Evolutionary conservation across 2,113 vertebrate genomes (phyloP).

Genomic region (Daphoenositta chrysoptera): DNA sequence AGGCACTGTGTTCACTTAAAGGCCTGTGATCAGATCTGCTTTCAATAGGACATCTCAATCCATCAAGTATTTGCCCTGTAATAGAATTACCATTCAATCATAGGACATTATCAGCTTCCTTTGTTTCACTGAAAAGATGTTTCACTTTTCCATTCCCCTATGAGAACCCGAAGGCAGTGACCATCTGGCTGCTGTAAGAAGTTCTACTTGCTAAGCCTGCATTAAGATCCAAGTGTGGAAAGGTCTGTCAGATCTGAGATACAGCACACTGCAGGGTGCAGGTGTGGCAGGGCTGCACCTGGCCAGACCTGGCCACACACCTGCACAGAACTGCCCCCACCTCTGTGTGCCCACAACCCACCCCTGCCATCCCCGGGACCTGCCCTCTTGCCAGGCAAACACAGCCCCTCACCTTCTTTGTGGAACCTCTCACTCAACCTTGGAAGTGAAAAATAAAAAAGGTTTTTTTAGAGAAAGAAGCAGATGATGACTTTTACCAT

Average conservation of each 20-base stretch:
- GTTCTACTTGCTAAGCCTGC: neutral
- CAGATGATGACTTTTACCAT: slow-evolving; percentile 22
- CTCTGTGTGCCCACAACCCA: neutral
- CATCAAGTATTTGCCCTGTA: neutral
- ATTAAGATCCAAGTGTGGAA: neutral
- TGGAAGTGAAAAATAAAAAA: neutral
- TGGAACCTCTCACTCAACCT: neutral
- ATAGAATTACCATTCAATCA: neutral
- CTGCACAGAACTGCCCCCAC: neutral
- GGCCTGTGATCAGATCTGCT: neutral
- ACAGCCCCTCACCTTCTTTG: neutral
- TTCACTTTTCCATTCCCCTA: neutral
- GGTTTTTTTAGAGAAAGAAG: neutral
- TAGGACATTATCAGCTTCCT: neutral
- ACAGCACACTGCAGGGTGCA: neutral
- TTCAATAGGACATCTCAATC: neutral
- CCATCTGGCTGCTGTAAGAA: neutral
- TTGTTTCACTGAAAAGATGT: neutral
- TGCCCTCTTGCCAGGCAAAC: neutral
- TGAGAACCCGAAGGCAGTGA: neutral
- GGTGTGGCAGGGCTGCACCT: neutral
- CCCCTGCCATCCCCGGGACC: neutral
- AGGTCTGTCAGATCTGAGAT: neutral
- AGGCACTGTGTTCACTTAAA: neutral
- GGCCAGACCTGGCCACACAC: neutral